Evolutionary conservation across 2,797 vertebrate species (phyloP), one percentile per base, ranked within the genome.

Genomic region (Eidolon dupreanum): DNA sequence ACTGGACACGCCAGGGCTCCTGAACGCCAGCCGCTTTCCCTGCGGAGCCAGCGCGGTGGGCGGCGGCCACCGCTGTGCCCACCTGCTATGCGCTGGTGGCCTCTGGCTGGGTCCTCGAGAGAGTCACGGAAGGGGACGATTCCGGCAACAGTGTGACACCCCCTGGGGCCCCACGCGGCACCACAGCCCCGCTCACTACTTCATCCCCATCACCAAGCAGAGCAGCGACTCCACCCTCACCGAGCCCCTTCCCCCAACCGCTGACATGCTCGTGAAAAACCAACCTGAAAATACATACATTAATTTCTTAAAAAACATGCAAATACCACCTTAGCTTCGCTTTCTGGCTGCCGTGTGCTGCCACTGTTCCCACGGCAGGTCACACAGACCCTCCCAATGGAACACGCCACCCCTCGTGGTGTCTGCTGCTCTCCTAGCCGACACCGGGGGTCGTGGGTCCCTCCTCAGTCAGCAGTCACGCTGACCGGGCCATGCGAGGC

Each of bases 321-420:
- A 38, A 17, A 38, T 2, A 8, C 49, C 15, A 5, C 8, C 28
- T 19, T 0, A 33, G 55, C 31, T 19, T 19, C 68, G 12, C 61
- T 12, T n/a, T 20, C 68, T 6, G 6, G 15, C 28, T 0, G 8
- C 78, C 3, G 11, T 1, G 10, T 20, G 78, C 78, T 0, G 1
- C 77, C 2, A 6, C n/a, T 53, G 10, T 19, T 19, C n/a, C 63
- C 55, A 15, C 6, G 7, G 33, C 63, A 41, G 24, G 7, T 8
- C 33, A 11, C 3, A 1, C 19, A 8, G 8, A 26, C 43, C 38
- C 41, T 36, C 31, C 19, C 9, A 1, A 4, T 0, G 12, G 68
- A 24, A 26, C 13, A 2, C 4, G 4, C 43, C 22, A 6, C 3
- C 38, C 49, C 3, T 16, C n/a, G 0, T 1, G 6, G 3, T 0